These are phyloP conservation scores for Autographa gamma DNA, from an alignment of 2,888 invertebrate species.

Conservation along the genomic window DNA sequence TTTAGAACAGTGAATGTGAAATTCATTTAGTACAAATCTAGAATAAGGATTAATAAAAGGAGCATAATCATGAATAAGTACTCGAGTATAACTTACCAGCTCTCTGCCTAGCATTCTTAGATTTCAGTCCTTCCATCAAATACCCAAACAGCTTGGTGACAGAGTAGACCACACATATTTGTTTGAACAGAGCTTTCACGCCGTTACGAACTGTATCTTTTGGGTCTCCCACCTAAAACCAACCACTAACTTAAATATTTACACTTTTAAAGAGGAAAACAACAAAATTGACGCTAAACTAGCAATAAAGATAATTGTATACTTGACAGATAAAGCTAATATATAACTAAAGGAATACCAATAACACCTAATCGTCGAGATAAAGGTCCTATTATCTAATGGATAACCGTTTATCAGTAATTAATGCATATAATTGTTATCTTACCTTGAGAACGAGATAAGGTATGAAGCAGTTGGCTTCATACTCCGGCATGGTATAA, in stretches of 20 bases:
- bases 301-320: neutral
- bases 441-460: constrained; percentile 96
- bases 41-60: neutral
- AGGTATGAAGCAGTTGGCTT: constrained; percentile 98
- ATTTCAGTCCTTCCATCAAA: constrained; percentile 98
- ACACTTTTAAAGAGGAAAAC: no score
- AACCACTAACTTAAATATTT: constrained; percentile 8
- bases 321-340: neutral
- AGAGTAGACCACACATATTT: constrained; percentile 95
- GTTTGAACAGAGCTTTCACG: constrained; percentile 95
- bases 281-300: neutral
- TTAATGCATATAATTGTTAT: neutral
- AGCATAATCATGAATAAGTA: neutral
- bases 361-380: neutral
- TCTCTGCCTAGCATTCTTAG: constrained; percentile 98
- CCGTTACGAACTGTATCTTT: constrained; percentile 98
- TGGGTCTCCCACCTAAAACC: constrained; percentile 95
- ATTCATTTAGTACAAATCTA: no score
- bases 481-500: constrained; percentile 96
- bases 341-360: neutral
- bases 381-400: neutral
- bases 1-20: no score
- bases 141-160: constrained; percentile 96
- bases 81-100: constrained; percentile 89
- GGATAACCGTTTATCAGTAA: constrained; percentile 6